phyloP scores from a whole-genome alignment of 1,140 invertebrate genomes.

The Metopolophium dirhodum region DNA sequence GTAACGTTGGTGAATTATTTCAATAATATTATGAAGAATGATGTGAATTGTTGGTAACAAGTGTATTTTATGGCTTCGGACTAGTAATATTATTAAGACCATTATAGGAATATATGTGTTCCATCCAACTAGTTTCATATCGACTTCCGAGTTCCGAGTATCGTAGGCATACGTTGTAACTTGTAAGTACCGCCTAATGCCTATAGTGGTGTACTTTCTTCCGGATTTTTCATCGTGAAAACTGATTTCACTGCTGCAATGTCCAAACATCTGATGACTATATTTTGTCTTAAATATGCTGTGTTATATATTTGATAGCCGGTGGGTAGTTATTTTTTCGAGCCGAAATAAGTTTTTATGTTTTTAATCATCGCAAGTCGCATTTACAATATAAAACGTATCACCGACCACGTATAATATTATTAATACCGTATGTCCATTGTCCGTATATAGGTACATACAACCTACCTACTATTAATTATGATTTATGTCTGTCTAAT shows the following conservation, averaged over 20 bases:
- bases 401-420: not conserved
- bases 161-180: not conserved
- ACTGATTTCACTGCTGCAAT: not conserved
- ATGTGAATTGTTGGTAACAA: not conserved
- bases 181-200: not conserved
- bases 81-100: not conserved
- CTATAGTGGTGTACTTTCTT: not conserved
- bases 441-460: too few species aligned
- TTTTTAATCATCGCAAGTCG: not conserved
- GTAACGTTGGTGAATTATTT: not conserved
- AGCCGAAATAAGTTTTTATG: not conserved
- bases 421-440: too few species aligned
- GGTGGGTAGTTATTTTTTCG: not conserved
- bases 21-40: not conserved
- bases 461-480: not conserved
- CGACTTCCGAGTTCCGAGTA: not conserved
- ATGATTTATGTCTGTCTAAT: not conserved
- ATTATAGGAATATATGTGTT: conserved; percentile 3
- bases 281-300: not conserved
- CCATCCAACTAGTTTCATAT: not conserved
- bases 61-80: not conserved
- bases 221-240: not conserved
- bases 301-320: not conserved
- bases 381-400: not conserved
- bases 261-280: not conserved